phyloP scores from a whole-genome alignment of 2,888 invertebrate species.

The Uropetala carovei region DNA sequence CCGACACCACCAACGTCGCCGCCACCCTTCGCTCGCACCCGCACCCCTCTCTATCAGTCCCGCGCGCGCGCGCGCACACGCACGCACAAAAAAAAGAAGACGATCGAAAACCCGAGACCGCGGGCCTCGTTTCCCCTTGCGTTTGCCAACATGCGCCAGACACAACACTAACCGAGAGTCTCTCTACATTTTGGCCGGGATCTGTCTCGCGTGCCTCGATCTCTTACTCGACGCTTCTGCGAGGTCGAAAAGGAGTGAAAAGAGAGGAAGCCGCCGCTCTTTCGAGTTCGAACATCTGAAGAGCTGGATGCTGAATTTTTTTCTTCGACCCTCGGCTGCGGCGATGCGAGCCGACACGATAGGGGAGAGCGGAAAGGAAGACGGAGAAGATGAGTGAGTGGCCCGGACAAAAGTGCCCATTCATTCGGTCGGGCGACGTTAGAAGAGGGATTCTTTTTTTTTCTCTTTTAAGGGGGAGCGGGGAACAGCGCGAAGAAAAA shows the following conservation, averaged over 20 bases:
- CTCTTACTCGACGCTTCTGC: neutral
- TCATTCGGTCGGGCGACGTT: neutral
- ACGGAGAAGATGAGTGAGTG: neutral
- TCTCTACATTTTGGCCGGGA: too few relatives aligned
- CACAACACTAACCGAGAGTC: too few relatives aligned
- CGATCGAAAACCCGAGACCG: neutral
- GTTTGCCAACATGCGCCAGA: neutral
- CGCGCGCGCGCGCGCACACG: neutral
- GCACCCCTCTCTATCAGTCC: neutral
- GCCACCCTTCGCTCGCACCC: neutral
- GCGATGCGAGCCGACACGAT: neutral
- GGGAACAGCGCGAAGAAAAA: neutral
- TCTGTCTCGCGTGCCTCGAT: too few relatives aligned
- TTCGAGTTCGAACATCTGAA: neutral
- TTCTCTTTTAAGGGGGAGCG: neutral
- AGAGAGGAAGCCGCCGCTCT: neutral
- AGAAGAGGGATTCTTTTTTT: neutral
- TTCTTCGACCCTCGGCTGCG: neutral
- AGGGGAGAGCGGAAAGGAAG: too few relatives aligned
- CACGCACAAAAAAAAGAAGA: too few relatives aligned
- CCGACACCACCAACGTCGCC: constrained; percentile 25
- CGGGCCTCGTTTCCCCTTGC: neutral
- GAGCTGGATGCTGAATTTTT: neutral
- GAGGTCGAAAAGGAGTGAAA: neutral
- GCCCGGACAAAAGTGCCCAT: constrained; percentile 17